Conservation (phyloP, 1,140 invertebrate species). For the Dendroctonus ponderosae region DNA sequence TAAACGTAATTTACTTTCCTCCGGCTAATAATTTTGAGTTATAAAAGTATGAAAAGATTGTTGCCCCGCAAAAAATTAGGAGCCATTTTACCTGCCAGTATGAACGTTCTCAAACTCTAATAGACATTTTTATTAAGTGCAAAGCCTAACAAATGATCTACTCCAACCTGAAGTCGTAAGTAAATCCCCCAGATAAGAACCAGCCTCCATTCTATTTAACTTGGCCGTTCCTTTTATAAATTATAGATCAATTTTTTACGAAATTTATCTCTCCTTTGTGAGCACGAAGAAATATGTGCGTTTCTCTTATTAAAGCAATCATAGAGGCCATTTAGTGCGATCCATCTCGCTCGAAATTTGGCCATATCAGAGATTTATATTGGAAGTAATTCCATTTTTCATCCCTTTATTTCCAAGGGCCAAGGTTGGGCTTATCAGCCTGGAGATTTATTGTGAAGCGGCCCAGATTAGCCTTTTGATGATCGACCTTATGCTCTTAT, state of each 20-base stretch:
- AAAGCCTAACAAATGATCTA: not conserved
- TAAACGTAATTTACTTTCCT: too few species aligned
- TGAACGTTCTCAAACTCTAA: not conserved
- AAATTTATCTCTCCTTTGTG: conserved; percentile 35
- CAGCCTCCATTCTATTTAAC: conserved; percentile 5
- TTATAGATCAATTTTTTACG: conserved; percentile 33
- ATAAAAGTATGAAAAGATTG: too few species aligned
- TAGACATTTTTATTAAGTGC: not conserved
- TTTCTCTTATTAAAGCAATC: conserved; percentile 35
- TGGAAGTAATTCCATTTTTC: conserved; percentile 35
- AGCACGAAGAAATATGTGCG: conserved; percentile 30
- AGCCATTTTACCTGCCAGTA: too few species aligned
- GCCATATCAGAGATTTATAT: conserved; percentile 34
- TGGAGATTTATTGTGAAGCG: conserved; percentile 17
- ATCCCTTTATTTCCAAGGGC: conserved; percentile 28
- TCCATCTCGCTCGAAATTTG: conserved; percentile 32
- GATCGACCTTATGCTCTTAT: not conserved
- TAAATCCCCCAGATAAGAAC: not conserved
- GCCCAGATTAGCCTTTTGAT: conserved; percentile 19
- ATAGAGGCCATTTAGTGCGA: conserved; percentile 35
- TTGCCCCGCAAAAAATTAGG: too few species aligned
- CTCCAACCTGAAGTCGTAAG: not conserved
- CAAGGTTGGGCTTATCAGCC: conserved; percentile 29
- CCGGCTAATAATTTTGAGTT: too few species aligned
- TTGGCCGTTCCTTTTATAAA: conserved; percentile 23